Evolutionary conservation across 1,140 invertebrate genomes (phyloP).

Genomic region (Mylabris phalerata): DNA sequence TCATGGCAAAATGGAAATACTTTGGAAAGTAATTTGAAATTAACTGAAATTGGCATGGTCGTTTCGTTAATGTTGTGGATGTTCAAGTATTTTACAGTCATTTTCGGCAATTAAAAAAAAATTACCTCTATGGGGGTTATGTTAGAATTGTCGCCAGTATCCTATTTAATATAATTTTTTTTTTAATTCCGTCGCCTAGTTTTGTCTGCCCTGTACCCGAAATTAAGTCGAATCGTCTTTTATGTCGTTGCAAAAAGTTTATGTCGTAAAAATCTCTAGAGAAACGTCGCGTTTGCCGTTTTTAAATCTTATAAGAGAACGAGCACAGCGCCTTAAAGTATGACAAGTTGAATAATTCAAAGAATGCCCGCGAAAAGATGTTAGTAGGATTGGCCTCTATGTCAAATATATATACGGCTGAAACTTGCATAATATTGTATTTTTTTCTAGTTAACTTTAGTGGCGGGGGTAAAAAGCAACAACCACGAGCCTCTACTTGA

Average conservation of each 20-base stretch:
- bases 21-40: conserved; percentile 32
- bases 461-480: neutral
- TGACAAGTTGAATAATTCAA: conserved; percentile 22
- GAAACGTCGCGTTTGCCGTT: conserved; percentile 15
- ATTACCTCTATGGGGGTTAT: too few species aligned
- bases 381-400: neutral
- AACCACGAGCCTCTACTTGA: neutral
- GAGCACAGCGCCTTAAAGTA: conserved; percentile 10
- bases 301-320: conserved; percentile 17
- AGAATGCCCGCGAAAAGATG: conserved; percentile 7
- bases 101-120: too few species aligned
- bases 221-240: conserved; percentile 19
- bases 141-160: too few species aligned
- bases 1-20: conserved; percentile 25
- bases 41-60: conserved; percentile 19
- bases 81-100: neutral
- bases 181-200: too few species aligned
- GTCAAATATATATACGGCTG: conserved; percentile 7
- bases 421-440: neutral
- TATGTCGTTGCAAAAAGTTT: conserved; percentile 12
- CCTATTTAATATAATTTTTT: too few species aligned
- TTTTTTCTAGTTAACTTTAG: neutral
- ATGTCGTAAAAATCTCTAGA: conserved; percentile 11
- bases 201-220: neutral
- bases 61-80: neutral